Evolutionary conservation across 2,888 invertebrate genomes (phyloP).

Genomic region (Diarsia brunnea): DNA sequence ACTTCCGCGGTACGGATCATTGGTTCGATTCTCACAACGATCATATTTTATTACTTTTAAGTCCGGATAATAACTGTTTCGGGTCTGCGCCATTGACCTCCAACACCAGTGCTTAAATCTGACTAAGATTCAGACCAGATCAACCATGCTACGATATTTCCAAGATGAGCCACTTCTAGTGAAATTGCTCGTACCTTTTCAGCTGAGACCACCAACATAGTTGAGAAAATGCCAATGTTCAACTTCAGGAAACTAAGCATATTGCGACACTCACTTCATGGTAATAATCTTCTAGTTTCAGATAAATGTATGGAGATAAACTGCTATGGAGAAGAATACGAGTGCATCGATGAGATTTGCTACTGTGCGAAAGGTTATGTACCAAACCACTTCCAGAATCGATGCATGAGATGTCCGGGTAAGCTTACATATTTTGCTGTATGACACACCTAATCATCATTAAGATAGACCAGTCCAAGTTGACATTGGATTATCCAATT

Average conservation of each 20-base stretch:
- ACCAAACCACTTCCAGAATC: conserved; percentile 77
- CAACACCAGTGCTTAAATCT: too few relatives aligned
- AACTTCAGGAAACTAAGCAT: not conserved
- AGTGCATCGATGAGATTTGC: conserved; percentile 82
- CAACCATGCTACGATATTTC: not conserved
- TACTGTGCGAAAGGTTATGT: conserved; percentile 82
- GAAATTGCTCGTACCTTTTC: not conserved
- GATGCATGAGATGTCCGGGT: conserved; percentile 86
- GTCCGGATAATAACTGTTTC: not conserved
- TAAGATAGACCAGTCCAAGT: not conserved
- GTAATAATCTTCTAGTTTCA: conserved; percentile 55
- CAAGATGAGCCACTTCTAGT: not conserved
- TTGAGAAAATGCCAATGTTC: not conserved
- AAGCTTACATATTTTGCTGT: conserved; percentile 35
- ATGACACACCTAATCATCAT: not conserved
- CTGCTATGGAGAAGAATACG: conserved; percentile 81
- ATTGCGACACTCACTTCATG: too few relatives aligned
- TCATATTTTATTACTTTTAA: not conserved
- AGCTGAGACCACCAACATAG: not conserved
- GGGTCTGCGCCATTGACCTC: not conserved
- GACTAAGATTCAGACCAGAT: not conserved
- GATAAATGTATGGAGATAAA: conserved; percentile 75
- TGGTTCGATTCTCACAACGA: conserved; percentile 2
- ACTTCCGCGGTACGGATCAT: not conserved
- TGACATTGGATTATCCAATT: not conserved